Evolutionary conservation across 2,797 vertebrate genomes (phyloP).

Genomic region (Cyclura pinguis): DNA sequence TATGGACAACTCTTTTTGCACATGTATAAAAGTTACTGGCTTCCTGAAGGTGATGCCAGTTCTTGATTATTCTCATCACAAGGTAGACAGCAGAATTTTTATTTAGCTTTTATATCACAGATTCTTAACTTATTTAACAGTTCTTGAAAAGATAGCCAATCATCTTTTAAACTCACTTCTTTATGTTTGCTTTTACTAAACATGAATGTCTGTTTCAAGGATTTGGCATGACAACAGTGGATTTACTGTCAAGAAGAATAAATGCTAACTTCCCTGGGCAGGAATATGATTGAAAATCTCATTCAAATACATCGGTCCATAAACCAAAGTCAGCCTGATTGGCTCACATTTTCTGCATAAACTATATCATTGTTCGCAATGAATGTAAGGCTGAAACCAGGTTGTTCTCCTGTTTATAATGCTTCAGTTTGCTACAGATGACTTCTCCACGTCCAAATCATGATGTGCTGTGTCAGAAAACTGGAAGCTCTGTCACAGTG

Average conservation of each 20-base stretch:
- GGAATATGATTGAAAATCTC: conserved; percentile 54
- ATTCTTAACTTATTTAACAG: neutral
- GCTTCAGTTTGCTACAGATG: conserved; percentile 27
- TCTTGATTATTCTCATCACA: conserved; percentile 17
- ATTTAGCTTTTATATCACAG: neutral
- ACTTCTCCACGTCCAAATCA: conserved; percentile 54
- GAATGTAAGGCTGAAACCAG: conserved; percentile 57
- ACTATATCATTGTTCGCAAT: conserved; percentile 46
- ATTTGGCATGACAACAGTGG: conserved; percentile 29
- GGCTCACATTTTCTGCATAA: conserved; percentile 57
- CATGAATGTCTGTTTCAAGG: conserved; percentile 24
- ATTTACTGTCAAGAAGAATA: conserved; percentile 63
- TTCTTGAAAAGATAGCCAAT: neutral
- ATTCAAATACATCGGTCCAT: conserved; percentile 39
- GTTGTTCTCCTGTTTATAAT: conserved; percentile 50
- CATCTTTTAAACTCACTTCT: conserved; percentile 40
- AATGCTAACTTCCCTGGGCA: conserved; percentile 37
- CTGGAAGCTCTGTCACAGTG: conserved; percentile 59
- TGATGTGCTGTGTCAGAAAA: conserved; percentile 58
- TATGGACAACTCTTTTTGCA: neutral
- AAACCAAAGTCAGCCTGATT: conserved; percentile 40
- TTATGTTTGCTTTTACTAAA: conserved; percentile 39
- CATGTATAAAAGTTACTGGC: neutral
- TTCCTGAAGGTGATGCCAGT: conserved; percentile 9
- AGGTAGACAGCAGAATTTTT: conserved; percentile 7